Base-by-base conservation (phyloP, 2,888 invertebrate genomes). In the Odiellus spinosus region DNA sequence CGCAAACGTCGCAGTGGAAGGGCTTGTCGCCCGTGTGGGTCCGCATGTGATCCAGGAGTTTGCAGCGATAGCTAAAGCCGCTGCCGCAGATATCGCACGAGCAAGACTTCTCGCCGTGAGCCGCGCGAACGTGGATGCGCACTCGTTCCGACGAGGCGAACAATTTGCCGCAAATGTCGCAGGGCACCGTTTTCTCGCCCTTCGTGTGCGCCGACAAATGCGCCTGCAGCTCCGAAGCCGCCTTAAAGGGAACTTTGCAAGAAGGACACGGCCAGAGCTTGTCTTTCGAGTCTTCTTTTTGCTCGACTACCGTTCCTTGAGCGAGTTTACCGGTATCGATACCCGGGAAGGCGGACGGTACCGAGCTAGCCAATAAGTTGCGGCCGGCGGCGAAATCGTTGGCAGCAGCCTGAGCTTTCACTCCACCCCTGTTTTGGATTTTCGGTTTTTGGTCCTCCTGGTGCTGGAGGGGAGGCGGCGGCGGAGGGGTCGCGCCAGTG, bases 1-100 rank as follows among this genome's bases (percentile, higher is more conserved):
- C 57, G 50, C 58, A 58, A 15, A 55, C 53, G 32, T 58, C 58
- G 49, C 58, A 58, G 36, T 56, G 55, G 48, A 58, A 58, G 39
- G 58, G 58, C 46, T 57, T 56, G 38, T 58, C 58, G 35, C 57
- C 58, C 18, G 57, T 58, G 40, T 58, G 58, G 35, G 58, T 57
- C 36, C 58, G 40, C 58, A 58, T 58, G 43, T 58, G 58, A 44
- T 58, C 57, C 17, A 58, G 45, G 18, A 58, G 48, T 48, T 58
- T 58, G 46, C 58, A 58, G 18, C 56, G 54, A 47, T 58, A 58
- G 47, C 57, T 56, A 42, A 58, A 58, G 12, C 58, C 57, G 44
- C 55, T 54, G 40, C 58, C 58, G 49, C 58, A 58, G 26, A 58
- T 56, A 36, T 56, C 56, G 50, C 58, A 58, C 26, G 56, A 47